Base-by-base conservation (phyloP, 2,888 invertebrate genomes). In the Zeuzera pyrina region DNA sequence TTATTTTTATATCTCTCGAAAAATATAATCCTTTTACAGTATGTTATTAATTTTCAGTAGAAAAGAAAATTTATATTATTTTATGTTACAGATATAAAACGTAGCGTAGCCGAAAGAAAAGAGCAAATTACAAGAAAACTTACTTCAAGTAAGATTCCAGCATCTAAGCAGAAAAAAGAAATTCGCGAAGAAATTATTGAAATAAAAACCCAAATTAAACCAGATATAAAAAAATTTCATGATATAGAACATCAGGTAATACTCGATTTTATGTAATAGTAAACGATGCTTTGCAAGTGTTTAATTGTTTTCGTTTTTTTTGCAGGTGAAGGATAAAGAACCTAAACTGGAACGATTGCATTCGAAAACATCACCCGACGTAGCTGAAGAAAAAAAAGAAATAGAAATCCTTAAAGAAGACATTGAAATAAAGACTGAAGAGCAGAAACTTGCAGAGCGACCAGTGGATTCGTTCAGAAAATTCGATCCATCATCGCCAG, bases 121-220 rank as follows among this genome's bases (percentile, higher is more conserved):
- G 88, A 89, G 54, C 89, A 91, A 76, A 91, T 92, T 30, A 90
- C 91, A 10, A 89, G 90, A 59, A 88, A 91, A 31, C 66, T 91
- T 15, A 91, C 90, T 21, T 85, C 88, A 12, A 90, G 89, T 61
- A 87, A 89, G 54, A 87, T 90, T 47, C 90, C 91, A 6, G 90
- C 91, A 2, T 91, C 91, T 2, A 87, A 89, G 46, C 91, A 91
- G 56, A 88, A 91, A 49, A 89, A 87, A 49, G 91, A 91, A 78
- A 89, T 91, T 23, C 86, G 88, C 21, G 89, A 90, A 65, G 91
- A 91, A 72, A 90, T 91, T 8, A 87, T 87, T 34, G 87, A 89
- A 64, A 89, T 90, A 16, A 89, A 86, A 56, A 86, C 90, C 29
- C 90, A 90, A 73, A 91, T 85, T 5, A 84, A 83, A 57, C 84